Conservation (phyloP, 1,140 invertebrate species). For the Cepaea nemoralis region DNA sequence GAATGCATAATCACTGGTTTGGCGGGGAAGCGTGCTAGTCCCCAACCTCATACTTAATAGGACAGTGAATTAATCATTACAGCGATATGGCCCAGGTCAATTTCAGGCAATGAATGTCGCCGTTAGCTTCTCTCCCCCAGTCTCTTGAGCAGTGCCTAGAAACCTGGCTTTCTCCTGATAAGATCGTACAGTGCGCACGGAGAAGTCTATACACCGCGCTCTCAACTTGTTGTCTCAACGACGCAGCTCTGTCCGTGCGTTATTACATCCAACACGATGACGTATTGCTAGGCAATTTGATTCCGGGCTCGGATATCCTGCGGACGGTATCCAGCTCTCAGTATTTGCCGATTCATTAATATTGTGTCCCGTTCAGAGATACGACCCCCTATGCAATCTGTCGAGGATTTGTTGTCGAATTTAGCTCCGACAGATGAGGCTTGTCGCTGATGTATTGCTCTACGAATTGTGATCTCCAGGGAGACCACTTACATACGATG, state of each 20-base stretch:
- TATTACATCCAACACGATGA: background rate
- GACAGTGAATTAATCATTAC: too few relatives aligned
- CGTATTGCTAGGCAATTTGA: background rate
- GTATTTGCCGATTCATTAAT: background rate
- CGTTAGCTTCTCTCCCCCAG: background rate
- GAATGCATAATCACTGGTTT: too few relatives aligned
- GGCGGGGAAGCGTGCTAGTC: too few relatives aligned
- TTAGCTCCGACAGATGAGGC: background rate
- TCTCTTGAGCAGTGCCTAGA: background rate
- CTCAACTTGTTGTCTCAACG: background rate
- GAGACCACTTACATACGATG: background rate
- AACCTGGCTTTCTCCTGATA: background rate
- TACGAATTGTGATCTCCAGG: background rate
- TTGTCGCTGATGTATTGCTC: background rate
- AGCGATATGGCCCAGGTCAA: too few relatives aligned
- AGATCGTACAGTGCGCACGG: background rate
- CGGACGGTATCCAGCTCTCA: background rate
- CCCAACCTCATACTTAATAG: too few relatives aligned
- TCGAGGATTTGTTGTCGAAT: background rate
- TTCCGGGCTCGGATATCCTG: background rate
- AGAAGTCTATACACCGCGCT: background rate
- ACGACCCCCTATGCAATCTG: background rate
- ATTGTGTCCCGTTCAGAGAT: background rate
- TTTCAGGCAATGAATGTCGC: background rate
- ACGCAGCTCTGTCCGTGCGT: background rate